Evolutionary conservation across 2,888 invertebrate species (phyloP), one percentile per base, ranked within the genome.

Genomic region (Cylloceria caligata): DNA sequence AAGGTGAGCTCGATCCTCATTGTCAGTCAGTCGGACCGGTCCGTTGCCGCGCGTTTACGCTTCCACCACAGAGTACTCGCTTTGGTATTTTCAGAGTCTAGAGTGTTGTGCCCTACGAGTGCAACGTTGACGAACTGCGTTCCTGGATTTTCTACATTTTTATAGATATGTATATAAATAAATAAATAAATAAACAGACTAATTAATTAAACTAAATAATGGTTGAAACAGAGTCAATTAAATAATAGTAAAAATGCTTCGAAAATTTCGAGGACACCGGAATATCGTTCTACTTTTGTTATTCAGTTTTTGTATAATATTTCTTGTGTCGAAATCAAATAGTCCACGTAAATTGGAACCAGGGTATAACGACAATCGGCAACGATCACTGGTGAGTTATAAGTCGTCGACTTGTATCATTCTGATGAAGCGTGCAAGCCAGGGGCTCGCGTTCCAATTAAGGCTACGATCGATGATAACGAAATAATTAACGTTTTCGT

Each of bases 1-100:
- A 86, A 86, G 83, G 84, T 83, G 78, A 84, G 62, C 49, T 16
- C 55, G 39, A 45, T 16, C 16, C 73, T 79, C 76, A 77, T 81
- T 81, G 72, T 83, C 76, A 76, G 72, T 72, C 75, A 6, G 45
- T 30, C 30, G 42, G 71, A 65, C 78, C 78, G 74, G 71, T 71
- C 64, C 64, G 36, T 19, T 16, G 39, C 64, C n/a, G 64, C 45
- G 64, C 45, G 47, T 68, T 19, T 55, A 64, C 47, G 65, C 62
- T 75, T 60, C 57, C n/a, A 34, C 57, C n/a, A n/a, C n/a, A n/a
- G 11, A 3, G 49, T 60, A 42, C 49, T 39, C 27, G 34, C 34
- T 34, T 39, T 42, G 36, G 45, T 52, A 24, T 52, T 68, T 68
- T 68, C 27, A 19, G 19, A 4, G 5, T 49, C 19, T 21, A 21